Evolutionary conservation across 2,113 vertebrate genomes (phyloP).

Genomic region (Myrmecobius fasciatus): DNA sequence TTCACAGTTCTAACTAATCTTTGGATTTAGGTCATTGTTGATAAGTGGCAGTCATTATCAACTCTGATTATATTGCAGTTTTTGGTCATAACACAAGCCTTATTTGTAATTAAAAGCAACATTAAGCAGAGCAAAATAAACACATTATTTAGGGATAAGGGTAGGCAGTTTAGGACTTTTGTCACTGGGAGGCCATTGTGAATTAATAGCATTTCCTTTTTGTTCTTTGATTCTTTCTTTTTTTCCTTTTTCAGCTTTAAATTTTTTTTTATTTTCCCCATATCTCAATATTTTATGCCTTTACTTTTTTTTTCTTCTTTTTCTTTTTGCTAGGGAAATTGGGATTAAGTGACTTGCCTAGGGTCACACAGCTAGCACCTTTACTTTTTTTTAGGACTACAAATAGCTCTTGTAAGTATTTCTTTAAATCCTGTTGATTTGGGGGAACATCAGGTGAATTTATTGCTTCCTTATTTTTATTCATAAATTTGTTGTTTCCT

Average conservation of each 20-base stretch:
- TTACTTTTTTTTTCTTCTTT: not conserved
- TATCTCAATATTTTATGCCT: not conserved
- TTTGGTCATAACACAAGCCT: slow-evolving; percentile 18
- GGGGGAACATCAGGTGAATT: not conserved
- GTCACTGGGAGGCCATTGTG: not conserved
- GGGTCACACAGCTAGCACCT: no score
- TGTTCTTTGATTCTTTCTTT: not conserved
- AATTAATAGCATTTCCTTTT: not conserved
- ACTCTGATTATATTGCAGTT: not conserved
- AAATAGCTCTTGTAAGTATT: not conserved
- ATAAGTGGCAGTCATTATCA: slow-evolving; percentile 20
- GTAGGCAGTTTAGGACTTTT: not conserved
- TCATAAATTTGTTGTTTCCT: not conserved
- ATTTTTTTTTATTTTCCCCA: not conserved
- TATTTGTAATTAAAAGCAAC: slow-evolving; percentile 14
- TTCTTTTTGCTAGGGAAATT: no score
- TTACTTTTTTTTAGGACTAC: not conserved
- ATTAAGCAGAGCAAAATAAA: not conserved
- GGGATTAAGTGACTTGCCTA: no score
- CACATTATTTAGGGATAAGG: not conserved
- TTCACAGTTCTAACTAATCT: slow-evolving; percentile 5
- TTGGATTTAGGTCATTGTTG: slow-evolving; percentile 13
- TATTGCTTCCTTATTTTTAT: not conserved
- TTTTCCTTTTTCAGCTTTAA: not conserved
- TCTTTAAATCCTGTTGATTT: not conserved